Conservation (phyloP, 2,113 vertebrate genomes). For the Catharus fuscescens region DNA sequence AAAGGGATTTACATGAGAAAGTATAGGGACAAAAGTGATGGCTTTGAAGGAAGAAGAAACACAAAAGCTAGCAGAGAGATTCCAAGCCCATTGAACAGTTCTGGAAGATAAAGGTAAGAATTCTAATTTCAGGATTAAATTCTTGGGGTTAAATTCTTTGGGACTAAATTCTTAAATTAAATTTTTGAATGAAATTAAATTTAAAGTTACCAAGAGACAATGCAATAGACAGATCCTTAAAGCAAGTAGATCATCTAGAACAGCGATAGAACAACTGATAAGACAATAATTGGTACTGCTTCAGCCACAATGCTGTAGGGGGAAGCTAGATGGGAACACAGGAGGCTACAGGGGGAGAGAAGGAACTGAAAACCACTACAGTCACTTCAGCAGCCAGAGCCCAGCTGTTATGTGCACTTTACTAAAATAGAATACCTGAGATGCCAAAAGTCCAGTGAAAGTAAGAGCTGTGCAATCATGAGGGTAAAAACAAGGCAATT, state of each 20-base stretch:
- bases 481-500: background rate
- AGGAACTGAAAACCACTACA: background rate
- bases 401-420: rapidly evolving
- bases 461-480: background rate
- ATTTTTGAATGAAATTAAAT: background rate
- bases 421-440: background rate
- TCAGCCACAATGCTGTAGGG: background rate
- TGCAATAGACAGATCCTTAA: background rate
- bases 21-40: background rate
- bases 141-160: background rate
- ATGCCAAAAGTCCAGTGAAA: background rate
- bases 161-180: no score
- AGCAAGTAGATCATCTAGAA: background rate
- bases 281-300: background rate
- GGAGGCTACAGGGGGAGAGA: background rate
- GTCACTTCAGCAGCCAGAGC: background rate
- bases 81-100: background rate
- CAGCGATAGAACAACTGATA: background rate
- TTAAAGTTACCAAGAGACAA: background rate
- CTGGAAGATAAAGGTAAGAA: background rate
- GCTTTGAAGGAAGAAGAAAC: background rate
- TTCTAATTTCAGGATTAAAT: background rate
- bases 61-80: background rate
- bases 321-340: background rate
- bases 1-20: background rate